Conservation (phyloP, 53 echinoderm and acorn worm genomes). For the Paracentrotus lividus region DNA sequence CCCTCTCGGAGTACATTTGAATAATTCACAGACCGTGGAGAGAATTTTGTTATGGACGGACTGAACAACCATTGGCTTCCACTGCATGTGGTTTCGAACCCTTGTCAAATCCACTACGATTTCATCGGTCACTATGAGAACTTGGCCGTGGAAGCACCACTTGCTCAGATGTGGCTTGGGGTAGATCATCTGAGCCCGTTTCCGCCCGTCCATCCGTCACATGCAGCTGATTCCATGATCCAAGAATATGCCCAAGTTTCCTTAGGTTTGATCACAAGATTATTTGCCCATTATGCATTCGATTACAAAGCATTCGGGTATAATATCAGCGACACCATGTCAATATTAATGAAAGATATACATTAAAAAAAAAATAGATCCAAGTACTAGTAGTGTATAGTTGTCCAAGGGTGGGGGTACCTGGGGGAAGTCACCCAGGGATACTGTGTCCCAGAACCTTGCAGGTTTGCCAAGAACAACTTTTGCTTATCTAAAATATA, state of each 20-base stretch:
- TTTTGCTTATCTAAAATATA: no score
- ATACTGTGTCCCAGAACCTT: no score
- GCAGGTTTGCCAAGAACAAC: no score
- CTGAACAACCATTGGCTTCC: constrained; percentile 89
- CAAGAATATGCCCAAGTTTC: constrained; percentile 79
- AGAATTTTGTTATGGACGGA: constrained; percentile 56
- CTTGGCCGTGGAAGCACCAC: constrained; percentile 79
- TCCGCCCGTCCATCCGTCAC: constrained; percentile 78
- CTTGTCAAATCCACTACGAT: constrained; percentile 83
- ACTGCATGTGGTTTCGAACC: constrained; percentile 68
- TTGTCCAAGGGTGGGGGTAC: no score
- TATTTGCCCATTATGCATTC: constrained; percentile 73
- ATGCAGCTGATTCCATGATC: constrained; percentile 69
- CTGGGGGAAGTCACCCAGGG: no score
- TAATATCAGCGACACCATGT: constrained; percentile 48
- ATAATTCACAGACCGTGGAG: constrained; percentile 71
- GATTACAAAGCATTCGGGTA: constrained; percentile 92
- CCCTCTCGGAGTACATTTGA: constrained; percentile 80
- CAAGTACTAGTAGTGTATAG: no score
- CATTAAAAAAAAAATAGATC: no score
- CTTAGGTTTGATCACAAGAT: constrained; percentile 64
- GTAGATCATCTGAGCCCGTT: constrained; percentile 73
- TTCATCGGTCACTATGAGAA: constrained; percentile 94
- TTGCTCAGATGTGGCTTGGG: constrained; percentile 75
- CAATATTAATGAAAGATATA: constrained; percentile 23